Base-by-base conservation (phyloP, 2,797 vertebrate genomes). In the Tauraco hartlaubi region DNA sequence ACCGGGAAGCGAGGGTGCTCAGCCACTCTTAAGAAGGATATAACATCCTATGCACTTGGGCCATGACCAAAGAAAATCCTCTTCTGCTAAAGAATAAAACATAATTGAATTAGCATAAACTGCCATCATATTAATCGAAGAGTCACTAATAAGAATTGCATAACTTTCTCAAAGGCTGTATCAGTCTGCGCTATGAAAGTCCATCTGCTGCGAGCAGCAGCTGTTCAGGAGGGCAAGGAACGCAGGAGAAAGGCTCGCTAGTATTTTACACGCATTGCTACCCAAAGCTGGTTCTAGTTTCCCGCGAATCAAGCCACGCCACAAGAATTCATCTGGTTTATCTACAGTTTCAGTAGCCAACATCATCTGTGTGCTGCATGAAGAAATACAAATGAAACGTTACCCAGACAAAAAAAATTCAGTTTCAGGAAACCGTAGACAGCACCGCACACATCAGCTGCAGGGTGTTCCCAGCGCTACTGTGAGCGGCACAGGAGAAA, bases 321-420 rank as follows among this genome's bases (percentile, higher is more conserved):
- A 89, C 88, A 94, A 78, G 72, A 90, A 88, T 93, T 95, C 79
- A 88, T 81, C 63, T 85, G 61, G 51, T 95, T 95, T 95, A 92
- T 77, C 95, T 95, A 88, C 46, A 51, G 85, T n/a, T 86, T 91
- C 88, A 89, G 75, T 31, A 96, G 91, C 88, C 87, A 94, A 88
- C n/a, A 43, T 61, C 28, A 81, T 81, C 62, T 13, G 85, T 17
- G 4, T 31, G 15, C 69, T 69, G 35, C 29, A 41, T 9, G 9
- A 85, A 91, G 69, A 94, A 93, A 95, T 58, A 58, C 69, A 92
- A 94, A 87, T 22, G 31, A 37, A 94, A 85, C 4, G 14, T 66
- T 43, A 81, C 31, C 77, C 86, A 88, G 91, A 91, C 66, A 63
- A 87, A 64, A 73, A 77, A 93, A 69, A 58, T 35, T 49, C 55